Evolutionary conservation across 2,888 invertebrate species (phyloP), one percentile per base, ranked within the genome.

Genomic region (Nephrotoma guestfalica): DNA sequence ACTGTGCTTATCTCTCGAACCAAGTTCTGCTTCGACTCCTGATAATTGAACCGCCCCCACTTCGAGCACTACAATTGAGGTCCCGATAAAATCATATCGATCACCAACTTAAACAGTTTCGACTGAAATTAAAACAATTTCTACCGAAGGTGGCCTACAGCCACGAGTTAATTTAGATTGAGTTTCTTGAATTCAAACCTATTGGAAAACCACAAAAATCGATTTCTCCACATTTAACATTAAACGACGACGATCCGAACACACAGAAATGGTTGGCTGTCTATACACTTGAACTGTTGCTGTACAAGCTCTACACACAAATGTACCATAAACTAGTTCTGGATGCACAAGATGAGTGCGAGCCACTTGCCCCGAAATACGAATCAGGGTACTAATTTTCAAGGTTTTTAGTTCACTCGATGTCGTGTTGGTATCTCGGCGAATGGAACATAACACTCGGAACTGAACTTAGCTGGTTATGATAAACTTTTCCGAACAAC

Each of bases 241-340:
- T 90, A 99, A 99, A 45, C 97, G 93, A 0, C 96, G 93, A 13
- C 99, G 94, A 91, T 99, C 99, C 87, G 95, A 95, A 91, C 99
- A 99, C 1, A 98, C 97, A 1, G 98, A 97, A 89, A 99, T 98
- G 2, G 98, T 96, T 83, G 99, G 99, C 92, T 98, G 95, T 86
- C 97, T 97, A 89, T 95, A n/a, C n/a, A 97, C 95, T 99, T 99
- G 91, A 99, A 99, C 91, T 99, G 99, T 90, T 99, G 99, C 97
- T 90, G 98, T 98, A 90, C 99, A 99, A 90, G 99, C 99, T 71
- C 97, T 93, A 90, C 99, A 99, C 84, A 96, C 94, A 92, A 99
- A 99, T 0, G 97, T 97, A 30, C 30, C 30, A 30, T 30, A 2
- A 30, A 30, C 0, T 1, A 30, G 30, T 30, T 30, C 30, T 30